These are phyloP conservation scores for Clanis bilineata DNA, from an alignment of 2,888 invertebrate genomes.

Conservation along the genomic window DNA sequence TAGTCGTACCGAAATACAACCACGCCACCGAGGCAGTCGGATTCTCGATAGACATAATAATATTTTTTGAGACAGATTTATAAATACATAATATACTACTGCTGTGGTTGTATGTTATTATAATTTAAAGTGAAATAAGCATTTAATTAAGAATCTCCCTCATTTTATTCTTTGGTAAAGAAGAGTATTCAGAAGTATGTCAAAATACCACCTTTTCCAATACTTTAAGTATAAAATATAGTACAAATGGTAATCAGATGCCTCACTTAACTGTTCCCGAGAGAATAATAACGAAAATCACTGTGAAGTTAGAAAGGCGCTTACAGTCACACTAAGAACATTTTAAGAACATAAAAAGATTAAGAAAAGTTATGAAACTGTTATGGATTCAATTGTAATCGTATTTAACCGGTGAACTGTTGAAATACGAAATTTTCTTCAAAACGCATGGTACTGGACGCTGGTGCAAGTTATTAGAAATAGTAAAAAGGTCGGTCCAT, in stretches of 20 bases:
- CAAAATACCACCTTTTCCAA: constrained; percentile 16
- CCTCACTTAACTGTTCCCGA: constrained; percentile 17
- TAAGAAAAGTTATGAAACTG: constrained; percentile 21
- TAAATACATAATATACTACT: too few species aligned
- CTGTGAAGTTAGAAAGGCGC: constrained; percentile 18
- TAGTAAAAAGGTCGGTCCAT: too few species aligned
- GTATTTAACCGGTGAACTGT: constrained; percentile 15
- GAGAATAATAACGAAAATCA: constrained; percentile 22
- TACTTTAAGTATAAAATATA: constrained; percentile 18
- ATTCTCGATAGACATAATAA: too few species aligned
- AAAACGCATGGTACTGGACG: too few species aligned
- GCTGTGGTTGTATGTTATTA: too few species aligned
- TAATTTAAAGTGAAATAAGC: too few species aligned
- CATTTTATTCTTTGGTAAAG: too few species aligned
- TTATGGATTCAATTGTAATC: constrained; percentile 20
- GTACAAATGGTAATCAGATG: constrained; percentile 21
- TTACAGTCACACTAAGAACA: constrained; percentile 15
- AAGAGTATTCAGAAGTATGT: too few species aligned
- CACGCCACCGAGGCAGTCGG: too few species aligned
- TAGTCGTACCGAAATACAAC: too few species aligned
- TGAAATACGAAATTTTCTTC: not conserved
- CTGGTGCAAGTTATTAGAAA: not conserved
- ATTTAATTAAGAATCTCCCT: too few species aligned
- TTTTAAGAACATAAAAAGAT: constrained; percentile 20
- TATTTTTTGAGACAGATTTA: too few species aligned